Conservation (phyloP, 2,888 invertebrate species). For the Acanthosepion esculentum region DNA sequence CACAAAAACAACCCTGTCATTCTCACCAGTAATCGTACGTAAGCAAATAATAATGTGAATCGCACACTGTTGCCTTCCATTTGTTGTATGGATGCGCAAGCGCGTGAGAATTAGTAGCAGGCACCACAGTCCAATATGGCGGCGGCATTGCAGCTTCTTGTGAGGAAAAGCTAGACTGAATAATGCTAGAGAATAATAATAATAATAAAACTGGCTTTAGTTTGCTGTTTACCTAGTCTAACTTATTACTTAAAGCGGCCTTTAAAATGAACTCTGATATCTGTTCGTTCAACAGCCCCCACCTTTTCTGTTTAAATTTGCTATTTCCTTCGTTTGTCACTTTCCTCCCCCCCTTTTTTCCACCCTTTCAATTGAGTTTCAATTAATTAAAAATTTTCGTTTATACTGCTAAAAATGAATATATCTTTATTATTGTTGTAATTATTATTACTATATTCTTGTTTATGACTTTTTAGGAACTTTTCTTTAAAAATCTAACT, state of each 20-base stretch:
- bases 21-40: not conserved
- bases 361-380: too few species aligned
- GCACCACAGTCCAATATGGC: slow-evolving; percentile 11
- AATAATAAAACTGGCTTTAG: not conserved
- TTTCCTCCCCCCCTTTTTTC: too few species aligned
- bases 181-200: not conserved
- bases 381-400: too few species aligned
- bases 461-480: not conserved
- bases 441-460: too few species aligned
- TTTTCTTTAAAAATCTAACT: not conserved
- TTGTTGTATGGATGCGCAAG: not conserved
- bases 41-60: not conserved
- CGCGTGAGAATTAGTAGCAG: not conserved
- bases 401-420: too few species aligned
- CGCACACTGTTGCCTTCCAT: not conserved
- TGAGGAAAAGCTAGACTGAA: not conserved
- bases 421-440: too few species aligned
- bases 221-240: not conserved
- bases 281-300: too few species aligned
- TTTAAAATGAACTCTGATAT: too few species aligned
- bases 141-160: not conserved
- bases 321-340: too few species aligned
- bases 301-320: too few species aligned
- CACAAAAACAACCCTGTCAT: not conserved
- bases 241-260: not conserved